Base-by-base conservation (phyloP, 2,113 vertebrate species). In the Quiscalus mexicanus region DNA sequence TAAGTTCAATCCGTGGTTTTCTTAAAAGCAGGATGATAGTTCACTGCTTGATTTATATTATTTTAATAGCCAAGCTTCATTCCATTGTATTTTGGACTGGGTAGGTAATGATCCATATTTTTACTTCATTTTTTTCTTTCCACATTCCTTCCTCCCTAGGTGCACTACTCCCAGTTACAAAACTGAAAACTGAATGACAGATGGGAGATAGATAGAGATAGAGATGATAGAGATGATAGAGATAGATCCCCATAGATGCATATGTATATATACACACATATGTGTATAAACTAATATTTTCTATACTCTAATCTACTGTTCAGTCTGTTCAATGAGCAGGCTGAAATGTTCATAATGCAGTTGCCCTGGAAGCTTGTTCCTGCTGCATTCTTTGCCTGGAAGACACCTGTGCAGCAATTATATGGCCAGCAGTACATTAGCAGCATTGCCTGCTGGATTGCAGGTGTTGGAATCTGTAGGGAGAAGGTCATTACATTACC, bases 371-470 rank as follows among this genome's bases (percentile, higher is more conserved):
- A 79, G 27, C 45, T 92, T 90, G 28, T 60, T 96, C 35, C 37
- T 78, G 21, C 45, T 88, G 23, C 50, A 81, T 60, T 75, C 73
- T 76, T 91, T 89, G n/a, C 76, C 73, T 93, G 33, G 42, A 79
- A 70, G 81, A 84, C 94, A 96, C 76, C 94, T 96, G 93, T 89
- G 96, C 70, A 44, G 47, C 90, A 96, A 84, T 94, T 94, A 93
- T 56, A 53, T 64, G 76, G 77, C 90, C 87, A 92, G 79, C 63
- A 86, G 78, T 65, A 60, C 78, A 90, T 75, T 88, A 91, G 31
- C 74, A 80, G 21, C 70, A 31, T 22, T 79, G 39, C 55, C 78
- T 84, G 62, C 75, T 93, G 93, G 75, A 91, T 82, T 91, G 52
- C 87, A 95, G 84, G 83, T 85, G 81, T 76, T 70, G 71, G 67